Conservation (phyloP, 1,140 invertebrate genomes). For the Plodia interpunctella region DNA sequence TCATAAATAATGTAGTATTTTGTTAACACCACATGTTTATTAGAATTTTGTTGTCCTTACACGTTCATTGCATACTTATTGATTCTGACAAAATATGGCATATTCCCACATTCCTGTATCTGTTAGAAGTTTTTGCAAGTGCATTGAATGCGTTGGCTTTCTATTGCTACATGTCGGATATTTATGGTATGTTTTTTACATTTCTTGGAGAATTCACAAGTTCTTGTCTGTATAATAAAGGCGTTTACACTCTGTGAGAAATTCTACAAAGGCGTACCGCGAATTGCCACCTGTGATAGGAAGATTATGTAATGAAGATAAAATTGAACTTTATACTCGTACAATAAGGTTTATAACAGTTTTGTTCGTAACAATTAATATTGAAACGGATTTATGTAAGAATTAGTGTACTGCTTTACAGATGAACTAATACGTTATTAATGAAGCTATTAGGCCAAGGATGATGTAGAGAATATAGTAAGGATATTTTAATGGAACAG, state of each 20-base stretch:
- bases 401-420: conserved; percentile 34
- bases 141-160: conserved; percentile 6
- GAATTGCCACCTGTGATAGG: conserved; percentile 49
- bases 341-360: conserved; percentile 20
- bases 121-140: conserved; percentile 13
- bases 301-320: conserved; percentile 28
- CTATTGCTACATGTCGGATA: conserved; percentile 19
- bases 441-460: background rate
- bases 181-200: conserved; percentile 21
- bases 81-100: too few relatives aligned
- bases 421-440: background rate
- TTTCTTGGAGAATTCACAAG: conserved; percentile 23
- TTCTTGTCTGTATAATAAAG: conserved; percentile 29
- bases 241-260: conserved; percentile 26
- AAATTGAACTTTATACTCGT: conserved; percentile 22
- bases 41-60: too few relatives aligned
- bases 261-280: conserved; percentile 31
- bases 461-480: too few relatives aligned
- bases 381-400: conserved; percentile 18
- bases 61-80: too few relatives aligned
- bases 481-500: too few relatives aligned
- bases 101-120: background rate
- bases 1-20: too few relatives aligned
- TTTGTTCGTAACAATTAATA: conserved; percentile 30
- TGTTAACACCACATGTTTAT: too few relatives aligned